Conservation (phyloP, 2,797 vertebrate species). For the Podarcis siculus region DNA sequence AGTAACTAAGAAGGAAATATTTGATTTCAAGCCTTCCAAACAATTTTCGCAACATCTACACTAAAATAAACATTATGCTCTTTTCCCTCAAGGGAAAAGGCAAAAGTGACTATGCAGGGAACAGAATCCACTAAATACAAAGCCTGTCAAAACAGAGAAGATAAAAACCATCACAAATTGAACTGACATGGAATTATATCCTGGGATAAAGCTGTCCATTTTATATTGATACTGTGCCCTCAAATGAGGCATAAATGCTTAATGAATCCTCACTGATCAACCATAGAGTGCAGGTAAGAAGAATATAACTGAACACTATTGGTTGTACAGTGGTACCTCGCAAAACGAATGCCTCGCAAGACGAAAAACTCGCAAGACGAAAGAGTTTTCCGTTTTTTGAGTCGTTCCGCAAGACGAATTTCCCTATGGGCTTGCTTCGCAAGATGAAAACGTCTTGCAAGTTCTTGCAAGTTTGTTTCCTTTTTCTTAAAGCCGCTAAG, state of each 20-base stretch:
- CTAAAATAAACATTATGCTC: background rate
- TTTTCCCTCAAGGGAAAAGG: background rate
- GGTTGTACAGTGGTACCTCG: too few species aligned
- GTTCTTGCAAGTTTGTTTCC: too few species aligned
- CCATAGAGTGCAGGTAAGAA: too few species aligned
- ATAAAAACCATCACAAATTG: background rate
- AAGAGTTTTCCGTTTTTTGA: too few species aligned
- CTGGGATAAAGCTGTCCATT: background rate
- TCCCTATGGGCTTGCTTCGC: too few species aligned
- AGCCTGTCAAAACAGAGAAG: background rate
- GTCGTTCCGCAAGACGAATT: too few species aligned
- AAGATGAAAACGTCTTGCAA: too few species aligned
- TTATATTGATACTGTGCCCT: background rate
- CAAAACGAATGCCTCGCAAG: too few species aligned
- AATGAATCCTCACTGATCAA: background rate
- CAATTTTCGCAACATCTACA: background rate
- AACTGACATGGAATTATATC: background rate
- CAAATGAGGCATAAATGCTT: background rate
- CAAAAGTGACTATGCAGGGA: background rate
- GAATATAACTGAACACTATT: background rate
- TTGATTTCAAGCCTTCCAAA: background rate
- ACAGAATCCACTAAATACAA: background rate
- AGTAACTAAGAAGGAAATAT: background rate
- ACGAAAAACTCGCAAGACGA: too few species aligned
- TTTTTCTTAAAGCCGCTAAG: too few species aligned